Evolutionary conservation across 2,888 invertebrate genomes (phyloP), one percentile per base, ranked within the genome.

Genomic region (Watsonalla binaria): DNA sequence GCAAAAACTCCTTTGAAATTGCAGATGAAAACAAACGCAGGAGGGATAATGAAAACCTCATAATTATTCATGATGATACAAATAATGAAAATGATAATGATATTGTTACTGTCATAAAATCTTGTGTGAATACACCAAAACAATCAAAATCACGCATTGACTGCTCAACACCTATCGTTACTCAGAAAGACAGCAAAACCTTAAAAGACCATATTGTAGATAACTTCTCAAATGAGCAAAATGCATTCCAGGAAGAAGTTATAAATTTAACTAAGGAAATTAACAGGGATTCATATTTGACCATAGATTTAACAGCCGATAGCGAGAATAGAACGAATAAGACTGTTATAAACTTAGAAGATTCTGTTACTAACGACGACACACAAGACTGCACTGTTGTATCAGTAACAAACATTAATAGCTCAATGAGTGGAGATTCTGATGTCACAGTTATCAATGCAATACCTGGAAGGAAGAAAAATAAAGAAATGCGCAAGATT

Each of bases 291-390:
- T 82, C 85, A 0, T 88, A 70, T 58, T 54, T 84, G 51, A 90
- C 90, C 0, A 85, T 90, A 62, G 90, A 90, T 65, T 71, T 90
- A 51, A 89, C 90, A 1, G 54, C 60, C 0, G 73, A 76, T 5
- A 66, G 64, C 37, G 62, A 63, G 15, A 49, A 35, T 15, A 49
- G 37, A 56, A 7, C 11, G 45, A 34, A 55, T 0, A 65, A 69
- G 51, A 72, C 76, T 5, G 70, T 82, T 0, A 78, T 80, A 52
- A 82, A 88, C 61, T 57, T 88, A 55, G 82, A 70, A 0, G 76
- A 74, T 53, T 65, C 66, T 2, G 57, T 80, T 6, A 57, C 54
- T 6, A 61, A 65, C 9, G 83, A 86, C 5, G 75, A 80, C 5
- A 57, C 53, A 6, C 62, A 64, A 8, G 84, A 86, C 5, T 80